Base-by-base conservation (phyloP, 2,797 vertebrate species). In the Pseudotriccus pelzelni region DNA sequence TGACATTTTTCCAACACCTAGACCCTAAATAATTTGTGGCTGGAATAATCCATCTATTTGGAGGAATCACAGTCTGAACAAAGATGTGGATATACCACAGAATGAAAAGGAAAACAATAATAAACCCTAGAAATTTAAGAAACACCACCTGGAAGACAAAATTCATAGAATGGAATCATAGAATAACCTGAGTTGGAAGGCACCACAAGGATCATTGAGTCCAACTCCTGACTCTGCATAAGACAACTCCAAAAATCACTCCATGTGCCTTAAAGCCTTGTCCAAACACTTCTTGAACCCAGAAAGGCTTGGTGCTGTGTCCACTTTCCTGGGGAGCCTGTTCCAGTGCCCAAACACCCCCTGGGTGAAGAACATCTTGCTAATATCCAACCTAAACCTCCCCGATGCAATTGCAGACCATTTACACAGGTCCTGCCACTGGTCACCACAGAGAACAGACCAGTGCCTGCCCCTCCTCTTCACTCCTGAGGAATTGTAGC, bases 401-500 rank as follows among this genome's bases (percentile, higher is more conserved):
- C 3, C 20, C 16, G 43, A 62, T 41, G 16, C 21, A 68, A 20
- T 22, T 27, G 41, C 5, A 67, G 39, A 30, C 39, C 39, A 20
- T 43, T 68, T 10, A 9, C 12, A 36, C 0, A 0, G 7, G 24
- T 39, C 11, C 34, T 69, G 39, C n/a, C 41, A 14, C 6, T 21
- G 46, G 16, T 2, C 39, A 68, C 19, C 6, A 9, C 23, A 39
- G 24, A 77, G 63, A 1, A 46, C 10, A 25, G 47, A 62, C 14
- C 34, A 55, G 53, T 5, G 24, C 2, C 36, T 60, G 55, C 4
- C 20, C 34, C 17, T 68, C 1, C 11, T 53, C 47, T 34, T 20
- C 19, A 7, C 20, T 69, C 41, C 34, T 0, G 0, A 30, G 8
- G 47, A 62, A 53, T 2, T 53, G 41, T 16, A 8, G 6, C 28